Evolutionary conservation across 2,888 invertebrate genomes (phyloP), one percentile per base, ranked within the genome.

Genomic region (Sphecodes monilicornis): DNA sequence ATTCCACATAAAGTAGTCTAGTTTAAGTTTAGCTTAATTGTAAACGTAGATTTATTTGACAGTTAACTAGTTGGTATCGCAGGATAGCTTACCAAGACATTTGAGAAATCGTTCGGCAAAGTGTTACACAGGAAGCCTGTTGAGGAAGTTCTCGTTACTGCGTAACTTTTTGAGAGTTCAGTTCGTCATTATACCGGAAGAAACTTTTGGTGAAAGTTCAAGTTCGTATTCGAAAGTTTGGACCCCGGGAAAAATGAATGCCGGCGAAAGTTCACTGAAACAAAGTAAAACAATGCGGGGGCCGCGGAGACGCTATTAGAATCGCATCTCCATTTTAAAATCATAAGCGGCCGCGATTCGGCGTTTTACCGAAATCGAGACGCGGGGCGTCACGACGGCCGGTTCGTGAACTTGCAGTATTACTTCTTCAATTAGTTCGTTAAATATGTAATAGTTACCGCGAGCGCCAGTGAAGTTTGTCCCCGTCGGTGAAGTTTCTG

Each of bases 141-240:
- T 86, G 88, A 86, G 84, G 88, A 89, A 89, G 90, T 90, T 89
- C 85, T 84, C 78, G 90, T 90, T 89, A 88, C 89, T 86, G 87
- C 90, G 86, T 90, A 89, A 90, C 90, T 89, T 89, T 89, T 88
- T 87, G 90, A 86, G 84, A 89, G 90, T 89, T 90, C 85, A 80
- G 90, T 89, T 88, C 90, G 90, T 89, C 89, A 89, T 89, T 90
- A 90, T 87, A 86, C 86, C 86, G 76, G 79, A 81, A 71, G 77
- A 83, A 90, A 90, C 79, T 89, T 88, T 86, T 78, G 82, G 76
- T 75, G 80, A 76, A 82, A 88, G 89, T 90, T 90, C 90, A 90
- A 90, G 90, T 90, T 89, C 89, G 88, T 79, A 85, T 89, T 87
- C 84, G 85, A 81, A 85, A 89, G 89, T 89, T 89, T 78, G 80